Evolutionary conservation across 2,888 invertebrate genomes (phyloP).

Genomic region (Eupelmus urozonus): DNA sequence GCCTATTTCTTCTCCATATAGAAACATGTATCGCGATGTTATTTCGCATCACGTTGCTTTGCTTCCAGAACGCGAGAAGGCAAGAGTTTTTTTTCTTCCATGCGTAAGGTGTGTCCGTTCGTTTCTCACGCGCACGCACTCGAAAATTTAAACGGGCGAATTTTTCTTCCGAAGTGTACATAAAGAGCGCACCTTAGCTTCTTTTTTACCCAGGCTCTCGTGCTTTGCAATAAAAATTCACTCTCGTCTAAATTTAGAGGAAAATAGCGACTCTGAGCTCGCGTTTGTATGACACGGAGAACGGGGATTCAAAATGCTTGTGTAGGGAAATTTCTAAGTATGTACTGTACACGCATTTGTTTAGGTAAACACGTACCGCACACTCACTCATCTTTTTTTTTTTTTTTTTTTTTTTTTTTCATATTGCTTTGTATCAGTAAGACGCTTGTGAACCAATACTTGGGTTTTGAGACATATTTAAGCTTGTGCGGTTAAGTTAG

Average conservation of each 20-base stretch:
- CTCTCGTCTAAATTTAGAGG: too few relatives aligned
- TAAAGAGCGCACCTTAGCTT: background rate
- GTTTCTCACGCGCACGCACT: background rate
- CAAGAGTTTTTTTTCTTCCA: slow-evolving; percentile 9
- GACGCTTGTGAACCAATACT: slow-evolving; percentile 33
- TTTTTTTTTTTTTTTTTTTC: too few relatives aligned
- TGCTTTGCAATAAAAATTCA: too few relatives aligned
- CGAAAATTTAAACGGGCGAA: background rate
- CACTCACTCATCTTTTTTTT: slow-evolving; percentile 38
- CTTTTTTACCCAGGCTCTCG: too few relatives aligned
- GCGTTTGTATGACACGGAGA: background rate
- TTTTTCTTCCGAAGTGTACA: background rate
- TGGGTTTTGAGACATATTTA: background rate
- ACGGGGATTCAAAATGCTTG: slow-evolving; percentile 1
- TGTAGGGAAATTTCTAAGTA: slow-evolving; percentile 19
- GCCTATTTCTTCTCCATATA: slow-evolving; percentile 1
- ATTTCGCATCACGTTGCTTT: slow-evolving; percentile 11
- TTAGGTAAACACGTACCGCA: slow-evolving; percentile 10
- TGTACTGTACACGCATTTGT: background rate
- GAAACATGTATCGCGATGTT: background rate
- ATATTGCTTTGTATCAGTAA: too few relatives aligned
- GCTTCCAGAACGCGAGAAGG: slow-evolving; percentile 21
- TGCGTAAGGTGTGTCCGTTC: background rate
- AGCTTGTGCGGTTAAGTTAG: slow-evolving; percentile 40
- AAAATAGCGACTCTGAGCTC: background rate